Evolutionary conservation across 2,797 vertebrate species (phyloP).

Genomic region (Dendrocincla fuliginosa): DNA sequence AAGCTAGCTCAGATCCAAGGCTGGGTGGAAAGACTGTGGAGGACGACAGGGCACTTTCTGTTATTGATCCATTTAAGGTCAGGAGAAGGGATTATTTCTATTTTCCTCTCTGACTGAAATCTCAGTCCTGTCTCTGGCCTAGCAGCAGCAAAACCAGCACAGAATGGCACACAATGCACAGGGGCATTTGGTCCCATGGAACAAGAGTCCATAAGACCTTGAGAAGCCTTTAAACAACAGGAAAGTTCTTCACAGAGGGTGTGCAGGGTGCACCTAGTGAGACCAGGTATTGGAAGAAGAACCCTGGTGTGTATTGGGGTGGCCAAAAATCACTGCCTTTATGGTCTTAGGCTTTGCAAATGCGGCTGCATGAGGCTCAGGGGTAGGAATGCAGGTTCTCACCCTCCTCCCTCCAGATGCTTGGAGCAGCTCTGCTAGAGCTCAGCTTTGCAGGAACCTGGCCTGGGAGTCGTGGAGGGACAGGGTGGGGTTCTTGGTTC

Average conservation of each 20-base stretch:
- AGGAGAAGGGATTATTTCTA: background rate
- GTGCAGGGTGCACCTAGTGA: rapidly evolving
- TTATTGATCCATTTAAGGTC: background rate
- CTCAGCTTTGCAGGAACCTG: background rate
- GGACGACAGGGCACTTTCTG: background rate
- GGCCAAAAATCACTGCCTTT: background rate
- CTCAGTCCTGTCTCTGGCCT: background rate
- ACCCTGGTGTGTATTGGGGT: background rate
- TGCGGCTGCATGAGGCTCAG: rapidly evolving
- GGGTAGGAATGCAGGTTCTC: background rate
- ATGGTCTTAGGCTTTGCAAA: background rate
- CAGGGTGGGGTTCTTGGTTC: rapidly evolving
- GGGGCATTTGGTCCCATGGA: rapidly evolving
- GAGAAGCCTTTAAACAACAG: background rate
- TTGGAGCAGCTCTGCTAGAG: background rate
- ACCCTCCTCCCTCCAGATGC: background rate
- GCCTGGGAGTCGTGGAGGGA: background rate
- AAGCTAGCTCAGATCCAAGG: background rate
- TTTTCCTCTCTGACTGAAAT: background rate
- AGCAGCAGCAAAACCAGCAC: background rate
- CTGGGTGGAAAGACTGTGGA: background rate
- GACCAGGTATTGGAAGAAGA: no score
- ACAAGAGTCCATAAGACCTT: background rate
- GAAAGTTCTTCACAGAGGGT: background rate
- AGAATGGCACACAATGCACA: background rate